Conservation (phyloP, 2,113 vertebrate species). For the Ochotona curzoniae region DNA sequence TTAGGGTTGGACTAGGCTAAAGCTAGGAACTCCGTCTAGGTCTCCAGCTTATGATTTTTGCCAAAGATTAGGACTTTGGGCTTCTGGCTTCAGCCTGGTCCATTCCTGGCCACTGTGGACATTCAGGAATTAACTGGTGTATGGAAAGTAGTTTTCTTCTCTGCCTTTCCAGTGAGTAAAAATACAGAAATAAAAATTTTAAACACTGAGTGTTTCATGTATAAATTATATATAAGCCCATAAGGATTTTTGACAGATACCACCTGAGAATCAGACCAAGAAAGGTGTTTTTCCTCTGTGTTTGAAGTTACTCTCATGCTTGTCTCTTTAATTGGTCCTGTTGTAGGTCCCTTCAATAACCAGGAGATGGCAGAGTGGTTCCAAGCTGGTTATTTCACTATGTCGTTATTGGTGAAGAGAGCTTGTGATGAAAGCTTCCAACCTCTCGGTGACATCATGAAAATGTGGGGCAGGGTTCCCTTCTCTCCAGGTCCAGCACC, state of each 20-base stretch:
- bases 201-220: too few species aligned
- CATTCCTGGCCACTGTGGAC: too few species aligned
- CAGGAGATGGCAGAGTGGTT: conserved; percentile 99
- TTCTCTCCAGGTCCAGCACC: conserved; percentile 94
- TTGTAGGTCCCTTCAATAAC: conserved; percentile 96
- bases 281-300: background rate
- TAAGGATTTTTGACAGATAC: background rate
- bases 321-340: conserved; percentile 65
- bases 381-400: conserved; percentile 98
- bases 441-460: conserved; percentile 96
- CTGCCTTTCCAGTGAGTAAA: too few species aligned
- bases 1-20: too few species aligned
- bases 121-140: too few species aligned
- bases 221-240: too few species aligned
- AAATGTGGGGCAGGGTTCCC: conserved; percentile 98
- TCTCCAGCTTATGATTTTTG: too few species aligned
- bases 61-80: too few species aligned
- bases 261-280: background rate
- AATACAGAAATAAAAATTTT: too few species aligned
- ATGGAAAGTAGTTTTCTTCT: too few species aligned
- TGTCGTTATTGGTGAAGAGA: conserved; percentile 97
- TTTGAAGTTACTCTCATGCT: conserved; percentile 35
- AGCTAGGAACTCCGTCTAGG: too few species aligned
- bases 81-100: too few species aligned
- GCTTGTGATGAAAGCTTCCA: conserved; percentile 98